These are phyloP conservation scores for Melipona bicolor DNA, from an alignment of 2,888 invertebrate species.

Conservation along the genomic window DNA sequence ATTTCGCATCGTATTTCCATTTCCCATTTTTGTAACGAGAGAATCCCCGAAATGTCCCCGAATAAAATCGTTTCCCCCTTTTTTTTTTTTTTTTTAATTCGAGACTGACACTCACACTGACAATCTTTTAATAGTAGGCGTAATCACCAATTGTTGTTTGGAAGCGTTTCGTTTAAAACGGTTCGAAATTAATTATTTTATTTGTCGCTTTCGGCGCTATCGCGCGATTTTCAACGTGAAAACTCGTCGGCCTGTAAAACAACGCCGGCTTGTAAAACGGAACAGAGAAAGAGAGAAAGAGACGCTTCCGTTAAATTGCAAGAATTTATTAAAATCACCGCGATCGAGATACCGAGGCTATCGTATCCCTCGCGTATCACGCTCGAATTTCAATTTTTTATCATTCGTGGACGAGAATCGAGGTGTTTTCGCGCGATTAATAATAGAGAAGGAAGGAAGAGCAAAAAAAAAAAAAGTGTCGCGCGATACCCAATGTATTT, in stretches of 20 bases:
- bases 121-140: slow-evolving; percentile 6
- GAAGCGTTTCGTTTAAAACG: slow-evolving; percentile 13
- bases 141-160: neutral
- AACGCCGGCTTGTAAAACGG: too few species aligned
- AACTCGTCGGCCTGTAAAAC: slow-evolving; percentile 12
- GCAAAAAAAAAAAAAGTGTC: neutral
- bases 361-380: neutral
- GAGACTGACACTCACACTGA: neutral
- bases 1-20: neutral
- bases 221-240: slow-evolving; percentile 22
- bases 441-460: neutral
- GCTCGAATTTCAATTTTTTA: slow-evolving; percentile 38
- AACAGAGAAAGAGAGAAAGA: neutral
- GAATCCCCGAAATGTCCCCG: neutral
- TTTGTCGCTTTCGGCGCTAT: slow-evolving; percentile 1
- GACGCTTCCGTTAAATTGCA: neutral
- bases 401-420: slow-evolving; percentile 35
- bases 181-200: slow-evolving; percentile 31
- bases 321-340: slow-evolving; percentile 39
- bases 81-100: too few species aligned
- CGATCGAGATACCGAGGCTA: slow-evolving; percentile 4
- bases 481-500: slow-evolving; percentile 6
- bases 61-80: neutral
- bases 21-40: neutral
- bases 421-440: slow-evolving; percentile 20